Base-by-base conservation (phyloP, 2,113 vertebrate species). In the Plestiodon gilberti region DNA sequence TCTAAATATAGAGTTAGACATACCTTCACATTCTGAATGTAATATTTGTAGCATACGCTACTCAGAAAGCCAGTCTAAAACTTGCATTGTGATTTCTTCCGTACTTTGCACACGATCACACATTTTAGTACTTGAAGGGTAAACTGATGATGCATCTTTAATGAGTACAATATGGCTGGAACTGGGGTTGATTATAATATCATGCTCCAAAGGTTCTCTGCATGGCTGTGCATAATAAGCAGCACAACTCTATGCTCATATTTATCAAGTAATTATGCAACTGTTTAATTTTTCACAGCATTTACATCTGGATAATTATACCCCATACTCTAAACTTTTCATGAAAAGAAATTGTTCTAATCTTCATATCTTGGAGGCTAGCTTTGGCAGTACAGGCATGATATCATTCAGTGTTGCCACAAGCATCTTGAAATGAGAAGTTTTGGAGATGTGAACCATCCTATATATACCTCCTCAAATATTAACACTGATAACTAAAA, bases 111-210 rank as follows among this genome's bases (percentile, higher is more conserved):
- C 25, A 48, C 57, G 17, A 43, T 75, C 28, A 17, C 57, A 48
- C 6, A 61, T 84, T 75, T 64, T 28, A 64, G 28, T 18, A 62
- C 61, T 33, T 75, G 81, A 76, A 76, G 38, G 38, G 20, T 76
- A 75, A 84, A 35, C 57, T 75, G 71, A 64, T 64, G 59, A 76
- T 76, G 57, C 59, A 62, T 75, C 71, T 84, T 75, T 84, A 64
- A 84, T 84, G 59, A 64, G 57, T 65, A 84, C 61, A 64, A 76
- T 84, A 33, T 84, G 59, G 30, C 73, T 76, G 18, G 28, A 25
- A 76, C 38, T 64, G 82, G 23, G 59, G 82, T 76, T 84, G 82
- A 84, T 84, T 84, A 84, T 76, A 84, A 84, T 76, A 65, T 73
- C 67, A 73, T 82, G 52, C 81, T 73, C 69, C 67, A 83, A 83